Evolutionary conservation across 2,113 vertebrate genomes (phyloP).

Genomic region (Larimichthys polyactis): DNA sequence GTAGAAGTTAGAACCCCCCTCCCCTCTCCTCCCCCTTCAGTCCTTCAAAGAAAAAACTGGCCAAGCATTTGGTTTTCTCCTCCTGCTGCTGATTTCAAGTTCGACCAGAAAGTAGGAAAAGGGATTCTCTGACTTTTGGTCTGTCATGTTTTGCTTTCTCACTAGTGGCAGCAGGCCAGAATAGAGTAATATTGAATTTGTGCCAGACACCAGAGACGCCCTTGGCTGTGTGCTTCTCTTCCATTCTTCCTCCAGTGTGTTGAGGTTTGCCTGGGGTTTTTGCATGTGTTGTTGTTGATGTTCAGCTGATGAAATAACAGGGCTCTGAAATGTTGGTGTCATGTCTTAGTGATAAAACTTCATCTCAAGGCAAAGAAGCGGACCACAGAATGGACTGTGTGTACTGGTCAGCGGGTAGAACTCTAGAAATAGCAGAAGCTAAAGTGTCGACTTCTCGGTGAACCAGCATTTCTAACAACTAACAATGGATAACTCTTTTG

Average conservation of each 20-base stretch:
- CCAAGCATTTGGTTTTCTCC: slow-evolving; percentile 14
- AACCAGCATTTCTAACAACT: slow-evolving; percentile 70
- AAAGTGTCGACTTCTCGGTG: slow-evolving; percentile 31
- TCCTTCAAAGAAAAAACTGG: slow-evolving; percentile 14
- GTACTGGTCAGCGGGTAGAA: slow-evolving; percentile 23
- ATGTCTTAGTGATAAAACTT: slow-evolving; percentile 23
- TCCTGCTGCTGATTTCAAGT: slow-evolving; percentile 18
- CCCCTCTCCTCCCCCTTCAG: too few relatives aligned
- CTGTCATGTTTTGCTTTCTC: slow-evolving; percentile 26
- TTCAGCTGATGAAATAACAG: slow-evolving; percentile 41
- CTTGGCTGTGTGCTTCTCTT: slow-evolving; percentile 48
- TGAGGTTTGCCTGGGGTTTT: slow-evolving; percentile 28
- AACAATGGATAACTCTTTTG: slow-evolving; percentile 49
- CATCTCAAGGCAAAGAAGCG: slow-evolving; percentile 18
- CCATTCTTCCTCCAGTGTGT: slow-evolving; percentile 2
- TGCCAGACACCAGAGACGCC: slow-evolving; percentile 61
- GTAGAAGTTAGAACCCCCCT: slow-evolving; percentile 1
- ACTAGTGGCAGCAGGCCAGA: slow-evolving; percentile 33
- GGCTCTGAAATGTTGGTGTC: slow-evolving; percentile 47
- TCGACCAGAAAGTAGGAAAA: slow-evolving; percentile 15
- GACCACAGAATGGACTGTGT: neutral
- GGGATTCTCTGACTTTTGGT: neutral
- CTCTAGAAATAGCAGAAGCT: slow-evolving; percentile 29
- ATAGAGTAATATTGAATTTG: slow-evolving; percentile 23
- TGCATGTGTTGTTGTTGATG: slow-evolving; percentile 43